Evolutionary conservation across 1,140 invertebrate genomes (phyloP).

Genomic region (Temnothorax nylanderi): DNA sequence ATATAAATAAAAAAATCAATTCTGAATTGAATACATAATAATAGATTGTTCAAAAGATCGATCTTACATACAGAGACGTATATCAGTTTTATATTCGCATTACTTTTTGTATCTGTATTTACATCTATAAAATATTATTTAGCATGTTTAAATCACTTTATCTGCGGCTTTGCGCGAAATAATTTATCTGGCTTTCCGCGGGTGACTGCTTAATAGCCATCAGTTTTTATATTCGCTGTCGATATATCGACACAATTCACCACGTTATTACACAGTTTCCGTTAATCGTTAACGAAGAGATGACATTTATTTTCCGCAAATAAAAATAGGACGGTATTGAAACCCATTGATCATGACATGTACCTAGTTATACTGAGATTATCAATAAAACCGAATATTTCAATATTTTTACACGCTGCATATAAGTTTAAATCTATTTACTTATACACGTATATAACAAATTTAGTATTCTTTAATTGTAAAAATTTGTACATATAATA

Average conservation of each 20-base stretch:
- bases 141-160: constrained; percentile 11
- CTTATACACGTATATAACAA: background rate
- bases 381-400: constrained; percentile 1
- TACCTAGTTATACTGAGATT: background rate
- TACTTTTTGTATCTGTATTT: constrained; percentile 13
- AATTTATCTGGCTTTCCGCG: constrained; percentile 33
- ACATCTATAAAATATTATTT: constrained; percentile 19
- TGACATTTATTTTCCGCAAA: constrained; percentile 29
- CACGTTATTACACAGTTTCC: constrained; percentile 40
- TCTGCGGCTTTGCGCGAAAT: constrained; percentile 14
- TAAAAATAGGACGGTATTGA: constrained; percentile 32
- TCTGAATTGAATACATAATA: background rate
- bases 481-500: background rate
- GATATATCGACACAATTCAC: constrained; percentile 34
- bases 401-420: background rate
- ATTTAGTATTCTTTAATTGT: background rate
- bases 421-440: background rate
- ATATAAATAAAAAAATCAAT: background rate
- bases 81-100: background rate
- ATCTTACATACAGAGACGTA: background rate
- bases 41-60: background rate
- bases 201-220: constrained; percentile 34
- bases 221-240: constrained; percentile 24
- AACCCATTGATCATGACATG: constrained; percentile 17
- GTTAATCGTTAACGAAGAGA: constrained; percentile 31